A percentile compares a stretch with the other conserved stretches of the same genome.
Conservation (phyloP, 2,113 vertebrate genomes). For the Herpetotheres cachinnans region DNA sequence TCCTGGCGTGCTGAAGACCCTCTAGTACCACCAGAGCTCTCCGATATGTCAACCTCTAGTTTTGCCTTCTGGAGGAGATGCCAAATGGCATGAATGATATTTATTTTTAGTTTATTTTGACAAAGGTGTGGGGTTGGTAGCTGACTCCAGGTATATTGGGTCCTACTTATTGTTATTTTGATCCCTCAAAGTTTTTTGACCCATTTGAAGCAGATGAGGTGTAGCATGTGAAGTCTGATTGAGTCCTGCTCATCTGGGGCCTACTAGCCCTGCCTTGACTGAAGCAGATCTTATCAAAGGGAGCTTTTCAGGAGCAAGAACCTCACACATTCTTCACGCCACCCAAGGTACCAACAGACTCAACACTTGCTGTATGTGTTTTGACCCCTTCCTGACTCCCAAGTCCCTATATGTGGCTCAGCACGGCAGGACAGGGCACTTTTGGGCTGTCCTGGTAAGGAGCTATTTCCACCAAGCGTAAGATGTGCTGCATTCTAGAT, state of each 20-base stretch:
- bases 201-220: neutral
- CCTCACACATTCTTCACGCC: rapidly evolving
- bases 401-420: neutral
- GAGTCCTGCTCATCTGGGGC: neutral
- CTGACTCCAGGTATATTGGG: neutral
- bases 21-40: neutral
- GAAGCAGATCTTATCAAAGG: neutral
- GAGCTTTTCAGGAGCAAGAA: neutral
- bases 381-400: neutral
- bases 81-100: neutral
- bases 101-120: neutral
- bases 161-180: neutral
- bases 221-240: neutral
- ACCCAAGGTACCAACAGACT: neutral
- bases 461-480: neutral
- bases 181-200: neutral
- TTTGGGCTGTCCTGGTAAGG: neutral
- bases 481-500: neutral
- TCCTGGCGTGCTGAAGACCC: neutral
- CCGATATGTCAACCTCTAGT: neutral
- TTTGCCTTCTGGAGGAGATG: neutral
- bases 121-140: neutral
- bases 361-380: rapidly evolving
- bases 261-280: neutral
- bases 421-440: neutral